Evolutionary conservation across 1,140 invertebrate species (phyloP), one percentile per base, ranked within the genome.

Genomic region (Drosophila sulfurigaster): DNA sequence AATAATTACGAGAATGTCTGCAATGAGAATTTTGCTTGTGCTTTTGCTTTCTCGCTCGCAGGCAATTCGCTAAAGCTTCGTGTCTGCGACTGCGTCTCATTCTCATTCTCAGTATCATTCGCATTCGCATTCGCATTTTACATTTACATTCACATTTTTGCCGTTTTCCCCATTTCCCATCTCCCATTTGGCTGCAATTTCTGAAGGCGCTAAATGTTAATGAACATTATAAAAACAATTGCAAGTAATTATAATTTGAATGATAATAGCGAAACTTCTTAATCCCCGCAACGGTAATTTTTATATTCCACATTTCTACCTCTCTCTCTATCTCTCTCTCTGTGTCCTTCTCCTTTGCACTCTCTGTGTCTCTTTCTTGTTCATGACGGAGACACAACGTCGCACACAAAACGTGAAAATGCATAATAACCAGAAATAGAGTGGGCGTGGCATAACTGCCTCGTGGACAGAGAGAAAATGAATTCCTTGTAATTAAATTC

Each of bases 221-320:
- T 88, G 85, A 88, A 89, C 85, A 88, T 88, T 88, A 89, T 75
- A 81, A 88, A 88, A 88, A 88, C 85, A 88, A 88, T 88, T 88
- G 85, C 85, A 78, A 89, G 85, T 88, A 88, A 88, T 88, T 88
- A 88, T 88, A 88, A 88, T 88, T 88, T 88, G 85, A 89, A 88
- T 88, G 85, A 89, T 88, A 88, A 88, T 88, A 89, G 85, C 81
- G 78, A 81, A 88, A 88, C 85, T 88, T 88, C 85, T 89, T 88
- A 88, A 89, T 88, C 81, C 85, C 81, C 83, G 85, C 83, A 62
- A 81, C 83, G 85, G 83, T 88, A 88, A 88, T 88, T 89, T 83
- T 88, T 87, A 87, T 88, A 16, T 43, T 51, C 45, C 52, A 59
- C 48, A 13, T 45, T 38, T 52, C 49, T 7, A 43, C n/a, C 30